phyloP scores from a whole-genome alignment of 2,113 vertebrate species.

The Rhea pennata region DNA sequence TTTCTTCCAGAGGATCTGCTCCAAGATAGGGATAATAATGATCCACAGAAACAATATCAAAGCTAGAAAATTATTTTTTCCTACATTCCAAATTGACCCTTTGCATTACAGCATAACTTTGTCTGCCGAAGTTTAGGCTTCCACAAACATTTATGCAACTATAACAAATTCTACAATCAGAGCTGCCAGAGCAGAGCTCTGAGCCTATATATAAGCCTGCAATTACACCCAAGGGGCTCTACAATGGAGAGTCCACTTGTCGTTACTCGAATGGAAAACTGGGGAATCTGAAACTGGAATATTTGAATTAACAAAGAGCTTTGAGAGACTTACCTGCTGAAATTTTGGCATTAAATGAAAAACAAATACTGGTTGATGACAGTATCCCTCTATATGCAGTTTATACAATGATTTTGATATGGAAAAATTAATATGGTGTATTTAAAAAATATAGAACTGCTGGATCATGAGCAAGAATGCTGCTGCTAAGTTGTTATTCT shows the following conservation, averaged over 20 bases:
- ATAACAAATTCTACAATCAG: background rate
- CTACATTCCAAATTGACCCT: background rate
- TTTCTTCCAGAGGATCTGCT: background rate
- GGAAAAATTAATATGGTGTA: background rate
- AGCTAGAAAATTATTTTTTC: background rate
- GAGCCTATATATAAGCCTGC: background rate
- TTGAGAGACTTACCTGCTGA: background rate
- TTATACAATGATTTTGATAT: background rate
- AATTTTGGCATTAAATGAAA: background rate
- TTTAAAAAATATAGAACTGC: background rate
- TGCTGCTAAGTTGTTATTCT: background rate
- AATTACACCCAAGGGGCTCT: background rate
- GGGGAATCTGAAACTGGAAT: background rate
- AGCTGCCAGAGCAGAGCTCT: background rate
- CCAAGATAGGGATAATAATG: background rate
- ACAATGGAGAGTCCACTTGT: background rate
- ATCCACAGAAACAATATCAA: background rate
- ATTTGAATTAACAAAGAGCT: background rate
- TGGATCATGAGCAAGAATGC: background rate
- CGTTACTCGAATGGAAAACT: fast-evolving
- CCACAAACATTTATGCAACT: background rate
- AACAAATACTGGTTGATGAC: background rate
- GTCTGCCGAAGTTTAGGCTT: background rate
- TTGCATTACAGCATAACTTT: background rate
- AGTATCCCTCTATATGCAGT: background rate